phyloP scores from a whole-genome alignment of 2,113 vertebrate genomes.

The Nerophis lumbriciformis region DNA sequence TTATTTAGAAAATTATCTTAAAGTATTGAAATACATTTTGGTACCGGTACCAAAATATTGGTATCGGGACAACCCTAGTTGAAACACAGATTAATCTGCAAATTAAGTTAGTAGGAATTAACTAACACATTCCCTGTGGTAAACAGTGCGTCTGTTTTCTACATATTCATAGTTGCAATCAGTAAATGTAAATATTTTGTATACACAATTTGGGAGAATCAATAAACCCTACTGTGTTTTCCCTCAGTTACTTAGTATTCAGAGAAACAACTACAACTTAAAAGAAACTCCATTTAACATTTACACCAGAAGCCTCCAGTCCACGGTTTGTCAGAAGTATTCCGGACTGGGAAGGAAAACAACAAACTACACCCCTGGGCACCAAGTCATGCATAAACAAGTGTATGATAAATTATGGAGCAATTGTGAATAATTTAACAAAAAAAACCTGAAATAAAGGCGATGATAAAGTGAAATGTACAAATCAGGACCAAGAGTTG shows the following conservation, averaged over 20 bases:
- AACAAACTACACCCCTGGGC: conserved; percentile 49
- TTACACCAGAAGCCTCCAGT: conserved; percentile 33
- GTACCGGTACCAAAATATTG: no score
- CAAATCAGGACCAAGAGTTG: conserved; percentile 34
- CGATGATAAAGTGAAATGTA: conserved; percentile 28
- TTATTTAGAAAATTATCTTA: no score
- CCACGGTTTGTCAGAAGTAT: conserved; percentile 31
- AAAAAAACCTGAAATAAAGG: conserved; percentile 38
- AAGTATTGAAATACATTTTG: no score
- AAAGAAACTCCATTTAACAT: conserved; percentile 17
- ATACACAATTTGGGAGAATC: not conserved
- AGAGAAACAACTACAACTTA: conserved; percentile 1
- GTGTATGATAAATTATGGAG: conserved; percentile 57
- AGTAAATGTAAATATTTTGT: conserved; percentile 3
- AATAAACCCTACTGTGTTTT: not conserved
- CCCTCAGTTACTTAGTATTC: conserved; percentile 11
- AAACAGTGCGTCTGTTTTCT: not conserved
- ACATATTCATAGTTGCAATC: conserved; percentile 11
- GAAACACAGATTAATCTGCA: not conserved
- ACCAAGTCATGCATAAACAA: conserved; percentile 58
- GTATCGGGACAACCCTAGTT: no score
- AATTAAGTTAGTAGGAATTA: no score
- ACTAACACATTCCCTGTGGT: not conserved
- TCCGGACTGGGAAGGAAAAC: conserved; percentile 44
- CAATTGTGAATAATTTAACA: conserved; percentile 61